A percentile compares a stretch with the other conserved stretches of the same genome.
Evolutionary conservation across 2,797 vertebrate genomes (phyloP).

Genomic region (Myiothlypis coronata): DNA sequence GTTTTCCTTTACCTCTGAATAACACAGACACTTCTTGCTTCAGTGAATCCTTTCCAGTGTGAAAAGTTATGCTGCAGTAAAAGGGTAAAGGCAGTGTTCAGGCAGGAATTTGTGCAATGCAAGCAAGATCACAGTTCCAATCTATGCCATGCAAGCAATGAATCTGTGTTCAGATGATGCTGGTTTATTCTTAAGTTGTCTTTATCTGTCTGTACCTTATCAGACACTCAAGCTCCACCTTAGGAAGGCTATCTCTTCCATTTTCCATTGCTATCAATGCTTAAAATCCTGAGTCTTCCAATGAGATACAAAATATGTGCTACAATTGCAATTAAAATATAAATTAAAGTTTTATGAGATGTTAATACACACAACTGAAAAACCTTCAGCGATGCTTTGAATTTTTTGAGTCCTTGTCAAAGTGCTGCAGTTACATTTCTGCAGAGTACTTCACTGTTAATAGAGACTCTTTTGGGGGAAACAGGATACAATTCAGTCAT

Average conservation of each 20-base stretch:
- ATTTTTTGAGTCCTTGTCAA: background rate
- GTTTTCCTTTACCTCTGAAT: background rate
- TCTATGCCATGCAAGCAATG: background rate
- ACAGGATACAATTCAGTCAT: background rate
- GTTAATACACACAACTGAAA: background rate
- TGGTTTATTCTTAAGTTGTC: background rate
- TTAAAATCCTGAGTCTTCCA: background rate
- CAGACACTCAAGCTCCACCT: background rate
- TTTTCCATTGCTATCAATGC: background rate
- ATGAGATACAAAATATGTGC: background rate
- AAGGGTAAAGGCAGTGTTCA: background rate
- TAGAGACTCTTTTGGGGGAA: background rate
- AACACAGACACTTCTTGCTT: background rate
- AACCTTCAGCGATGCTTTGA: background rate
- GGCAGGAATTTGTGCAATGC: background rate
- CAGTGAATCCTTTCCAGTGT: background rate
- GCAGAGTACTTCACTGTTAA: constrained; percentile 10
- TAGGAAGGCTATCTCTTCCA: background rate
- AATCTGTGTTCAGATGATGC: background rate
- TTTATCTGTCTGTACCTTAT: background rate
- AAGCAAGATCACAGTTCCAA: background rate
- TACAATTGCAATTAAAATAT: background rate
- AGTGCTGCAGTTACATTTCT: background rate
- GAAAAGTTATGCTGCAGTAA: background rate
- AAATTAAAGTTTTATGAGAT: background rate